Evolutionary conservation across 2,888 invertebrate genomes (phyloP).

Genomic region (Troilus luridus): DNA sequence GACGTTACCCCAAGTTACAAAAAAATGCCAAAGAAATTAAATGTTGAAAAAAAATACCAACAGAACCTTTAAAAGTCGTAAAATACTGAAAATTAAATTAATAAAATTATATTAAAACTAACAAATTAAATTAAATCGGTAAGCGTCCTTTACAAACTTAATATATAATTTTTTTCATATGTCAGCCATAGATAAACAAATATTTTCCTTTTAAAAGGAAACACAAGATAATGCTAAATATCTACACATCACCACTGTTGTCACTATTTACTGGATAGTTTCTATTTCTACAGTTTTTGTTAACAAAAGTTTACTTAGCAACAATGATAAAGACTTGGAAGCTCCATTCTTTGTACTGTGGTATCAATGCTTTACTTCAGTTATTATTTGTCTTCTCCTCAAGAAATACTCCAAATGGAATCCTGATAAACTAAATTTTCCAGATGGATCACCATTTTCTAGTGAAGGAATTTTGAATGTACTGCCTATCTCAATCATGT

Average conservation of each 20-base stretch:
- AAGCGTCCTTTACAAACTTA: too few relatives aligned
- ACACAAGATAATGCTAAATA: too few relatives aligned
- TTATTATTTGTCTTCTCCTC: conserved; percentile 80
- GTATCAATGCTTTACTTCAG: conserved; percentile 94
- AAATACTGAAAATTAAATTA: too few relatives aligned
- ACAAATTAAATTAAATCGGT: too few relatives aligned
- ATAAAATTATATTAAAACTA: too few relatives aligned
- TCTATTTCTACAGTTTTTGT: conserved; percentile 96
- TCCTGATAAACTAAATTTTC: conserved; percentile 81
- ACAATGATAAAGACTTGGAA: conserved; percentile 78
- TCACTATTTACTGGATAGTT: conserved; percentile 76
- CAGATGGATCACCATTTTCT: conserved; percentile 82
- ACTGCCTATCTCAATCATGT: conserved; percentile 91
- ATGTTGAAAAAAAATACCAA: too few relatives aligned
- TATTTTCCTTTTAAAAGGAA: too few relatives aligned
- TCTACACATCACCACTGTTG: conserved; percentile 81
- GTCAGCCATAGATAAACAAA: too few relatives aligned
- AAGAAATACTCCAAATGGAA: conserved; percentile 77
- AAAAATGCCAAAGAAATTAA: too few relatives aligned
- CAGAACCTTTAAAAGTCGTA: too few relatives aligned
- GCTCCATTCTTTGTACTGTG: conserved; percentile 98
- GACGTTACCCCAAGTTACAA: too few relatives aligned
- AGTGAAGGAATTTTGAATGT: conserved; percentile 73
- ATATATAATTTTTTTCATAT: too few relatives aligned
- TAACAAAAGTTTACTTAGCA: conserved; percentile 89